Conservation (phyloP, 2,797 vertebrate species). For the Gephyroberyx darwinii region DNA sequence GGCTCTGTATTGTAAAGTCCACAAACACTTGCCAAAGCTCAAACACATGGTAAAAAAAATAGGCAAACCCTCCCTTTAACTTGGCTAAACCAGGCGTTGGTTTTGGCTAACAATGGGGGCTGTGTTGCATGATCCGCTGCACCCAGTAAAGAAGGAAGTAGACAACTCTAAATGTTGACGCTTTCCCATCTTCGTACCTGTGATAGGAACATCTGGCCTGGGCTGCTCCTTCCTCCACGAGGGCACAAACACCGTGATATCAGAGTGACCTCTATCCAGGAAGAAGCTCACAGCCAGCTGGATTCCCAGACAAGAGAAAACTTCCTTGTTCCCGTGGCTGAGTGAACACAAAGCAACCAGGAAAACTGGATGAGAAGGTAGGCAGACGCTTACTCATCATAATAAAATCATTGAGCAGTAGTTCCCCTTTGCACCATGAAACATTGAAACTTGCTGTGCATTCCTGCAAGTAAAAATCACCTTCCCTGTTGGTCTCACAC, state of each 20-base stretch:
- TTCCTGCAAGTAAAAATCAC: too few species aligned
- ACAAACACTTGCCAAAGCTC: background rate
- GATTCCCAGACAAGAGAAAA: constrained; percentile 97
- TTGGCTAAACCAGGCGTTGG: background rate
- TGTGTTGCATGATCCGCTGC: background rate
- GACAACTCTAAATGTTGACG: accelerated
- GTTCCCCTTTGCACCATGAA: too few species aligned
- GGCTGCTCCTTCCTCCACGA: constrained; percentile 97
- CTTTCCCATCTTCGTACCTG: constrained; percentile 79
- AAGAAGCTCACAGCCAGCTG: constrained; percentile 95
- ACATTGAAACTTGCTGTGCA: too few species aligned
- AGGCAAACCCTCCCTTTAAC: background rate
- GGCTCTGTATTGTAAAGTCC: background rate
- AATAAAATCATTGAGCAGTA: background rate
- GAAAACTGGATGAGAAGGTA: background rate
- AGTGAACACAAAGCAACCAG: constrained; percentile 19
- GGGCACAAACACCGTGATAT: constrained; percentile 95
- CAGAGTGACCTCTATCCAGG: constrained; percentile 91
- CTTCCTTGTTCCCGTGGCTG: constrained; percentile 98
- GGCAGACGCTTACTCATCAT: background rate
- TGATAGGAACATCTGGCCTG: constrained; percentile 93
- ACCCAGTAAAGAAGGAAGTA: constrained; percentile 18
- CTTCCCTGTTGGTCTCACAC: too few species aligned
- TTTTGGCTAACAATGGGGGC: background rate
- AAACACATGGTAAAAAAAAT: background rate